Evolutionary conservation across 2,113 vertebrate species (phyloP).

Genomic region (Hymenochirus boettgeri): DNA sequence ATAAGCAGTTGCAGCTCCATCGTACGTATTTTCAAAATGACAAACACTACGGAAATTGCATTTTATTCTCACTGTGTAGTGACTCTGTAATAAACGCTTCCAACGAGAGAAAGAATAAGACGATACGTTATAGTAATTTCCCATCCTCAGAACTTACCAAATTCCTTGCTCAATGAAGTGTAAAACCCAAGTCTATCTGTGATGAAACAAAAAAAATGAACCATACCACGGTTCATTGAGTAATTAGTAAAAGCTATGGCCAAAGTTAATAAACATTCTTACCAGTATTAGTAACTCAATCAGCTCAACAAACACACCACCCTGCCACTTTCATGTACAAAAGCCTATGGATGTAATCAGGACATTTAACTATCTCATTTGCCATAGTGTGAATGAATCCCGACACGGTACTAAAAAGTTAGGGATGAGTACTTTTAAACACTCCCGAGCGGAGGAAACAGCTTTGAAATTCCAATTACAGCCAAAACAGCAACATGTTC

Average conservation of each 20-base stretch:
- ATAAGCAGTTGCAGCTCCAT: no score
- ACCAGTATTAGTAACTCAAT: background rate
- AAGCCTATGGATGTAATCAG: constrained; percentile 2
- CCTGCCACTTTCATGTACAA: constrained; percentile 26
- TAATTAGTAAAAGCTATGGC: constrained; percentile 37
- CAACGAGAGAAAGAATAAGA: no score
- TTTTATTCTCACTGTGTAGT: no score
- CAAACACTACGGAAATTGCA: no score
- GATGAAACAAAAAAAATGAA: no score
- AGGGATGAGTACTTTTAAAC: background rate
- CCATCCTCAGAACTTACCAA: no score
- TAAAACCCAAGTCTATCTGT: no score
- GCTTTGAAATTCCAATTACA: background rate
- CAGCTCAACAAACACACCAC: constrained; percentile 32
- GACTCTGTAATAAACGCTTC: no score
- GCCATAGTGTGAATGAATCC: background rate
- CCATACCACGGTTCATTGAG: constrained; percentile 1
- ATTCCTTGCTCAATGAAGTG: no score
- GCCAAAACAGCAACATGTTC: constrained; percentile 14
- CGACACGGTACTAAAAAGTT: no score
- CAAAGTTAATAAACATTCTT: constrained; percentile 24
- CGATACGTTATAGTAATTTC: no score
- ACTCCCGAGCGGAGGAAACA: background rate
- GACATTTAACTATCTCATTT: constrained; percentile 13
- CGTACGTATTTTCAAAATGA: no score